Base-by-base conservation (phyloP, 23 tunicate genomes). In the Ciona savignyi region DNA sequence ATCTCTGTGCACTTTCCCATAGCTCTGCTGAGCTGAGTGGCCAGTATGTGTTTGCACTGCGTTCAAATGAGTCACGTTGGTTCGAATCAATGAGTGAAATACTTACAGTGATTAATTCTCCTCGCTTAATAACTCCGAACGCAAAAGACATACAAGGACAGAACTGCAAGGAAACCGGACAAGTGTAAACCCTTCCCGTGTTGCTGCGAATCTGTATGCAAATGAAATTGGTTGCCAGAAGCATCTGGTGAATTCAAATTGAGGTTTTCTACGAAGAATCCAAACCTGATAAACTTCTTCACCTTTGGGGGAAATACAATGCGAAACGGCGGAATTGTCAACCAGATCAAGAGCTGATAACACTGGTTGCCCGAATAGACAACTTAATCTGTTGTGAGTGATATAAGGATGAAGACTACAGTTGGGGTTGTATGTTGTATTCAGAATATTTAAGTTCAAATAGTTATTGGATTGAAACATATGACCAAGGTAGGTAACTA, bases 81-180 rank as follows among this genome's bases (percentile, higher is more conserved):
- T n/a, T n/a, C n/a, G n/a, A n/a, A n/a, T n/a, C n/a, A n/a, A n/a
- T n/a, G n/a, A n/a, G n/a, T n/a, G n/a, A n/a, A n/a, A n/a, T 90
- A 62, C 95, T 70, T 49, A 91, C 97, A 81, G 72, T 68, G n/a
- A 91, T 60, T 9, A 91, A 83, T 30, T 91, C 91, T 9, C 80
- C 76, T 4, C 97, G 63, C 70, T 80, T 91, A 35, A 91, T 56
- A 3, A 91, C 97, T 67, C 92, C 97, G 79, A 80, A 91, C 1
- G 86, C 56, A 71, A 85, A 91, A 22, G 97, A 91, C 69, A 79
- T 67, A 49, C 97, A 91, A 0, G 97, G 97, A 70, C 97, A 91
- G 35, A 70, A 91, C 30, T 76, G 76, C 65, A 91, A 63, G 49
- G 90, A 65, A 23, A 82, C 42, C 2, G 83, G 83, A 74, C 97